Percentiles rank a stretch among this genome's conserved stretches.
phyloP scores from a whole-genome alignment of 1,140 invertebrate species.

The Lordiphosa collinella region DNA sequence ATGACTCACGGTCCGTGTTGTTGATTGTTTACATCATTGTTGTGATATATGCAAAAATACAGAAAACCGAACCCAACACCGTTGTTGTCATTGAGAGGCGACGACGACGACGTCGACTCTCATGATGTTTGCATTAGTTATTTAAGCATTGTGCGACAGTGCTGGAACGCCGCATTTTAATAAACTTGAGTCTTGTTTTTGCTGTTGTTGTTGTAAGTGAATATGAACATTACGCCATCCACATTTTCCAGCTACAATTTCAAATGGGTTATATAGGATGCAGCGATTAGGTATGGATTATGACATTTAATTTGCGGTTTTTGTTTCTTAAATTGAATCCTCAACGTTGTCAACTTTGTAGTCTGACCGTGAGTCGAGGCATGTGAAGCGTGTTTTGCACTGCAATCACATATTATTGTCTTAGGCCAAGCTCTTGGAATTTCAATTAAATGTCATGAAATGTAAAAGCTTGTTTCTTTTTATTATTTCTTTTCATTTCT shows the following conservation, averaged over 20 bases:
- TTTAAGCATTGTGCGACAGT: constrained; percentile 63
- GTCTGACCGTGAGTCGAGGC: no score
- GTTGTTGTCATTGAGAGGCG: constrained; percentile 43
- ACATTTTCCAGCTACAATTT: constrained; percentile 27
- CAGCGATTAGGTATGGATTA: background rate
- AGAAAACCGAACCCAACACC: constrained; percentile 54
- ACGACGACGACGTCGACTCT: constrained; percentile 26
- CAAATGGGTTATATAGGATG: constrained; percentile 22
- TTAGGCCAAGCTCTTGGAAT: constrained; percentile 46
- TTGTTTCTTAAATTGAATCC: constrained; percentile 28
- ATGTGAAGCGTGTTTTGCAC: constrained; percentile 39
- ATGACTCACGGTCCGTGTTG: constrained; percentile 36
- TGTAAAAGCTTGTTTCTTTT: constrained; percentile 7
- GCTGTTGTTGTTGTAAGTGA: constrained; percentile 40
- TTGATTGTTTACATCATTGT: constrained; percentile 60
- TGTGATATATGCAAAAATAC: constrained; percentile 11
- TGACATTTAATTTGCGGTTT: constrained; percentile 21
- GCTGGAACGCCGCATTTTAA: constrained; percentile 64
- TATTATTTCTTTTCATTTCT: no score
- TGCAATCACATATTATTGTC: constrained; percentile 55
- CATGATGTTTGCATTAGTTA: constrained; percentile 67
- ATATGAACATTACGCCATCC: constrained; percentile 38
- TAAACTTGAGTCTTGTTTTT: constrained; percentile 31
- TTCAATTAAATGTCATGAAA: constrained; percentile 45
- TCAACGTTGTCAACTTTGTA: background rate